These are phyloP conservation scores for Entomobrya proxima DNA, from an alignment of 2,888 invertebrate species.

Conservation along the genomic window DNA sequence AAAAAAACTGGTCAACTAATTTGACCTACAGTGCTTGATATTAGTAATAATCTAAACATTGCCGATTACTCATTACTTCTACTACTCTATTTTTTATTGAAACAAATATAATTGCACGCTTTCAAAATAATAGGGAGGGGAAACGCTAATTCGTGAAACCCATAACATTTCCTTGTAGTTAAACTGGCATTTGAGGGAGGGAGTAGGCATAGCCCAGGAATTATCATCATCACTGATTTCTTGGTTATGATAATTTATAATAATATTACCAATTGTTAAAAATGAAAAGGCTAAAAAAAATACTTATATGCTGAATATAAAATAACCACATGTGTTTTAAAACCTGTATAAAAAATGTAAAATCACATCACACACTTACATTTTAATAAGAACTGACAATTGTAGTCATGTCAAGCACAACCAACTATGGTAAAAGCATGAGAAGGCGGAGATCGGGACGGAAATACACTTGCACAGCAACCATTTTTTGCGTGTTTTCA, in stretches of 20 bases:
- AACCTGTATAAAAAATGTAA: not conserved
- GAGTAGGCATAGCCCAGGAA: not conserved
- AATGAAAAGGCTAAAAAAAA: not conserved
- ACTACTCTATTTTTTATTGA: no score
- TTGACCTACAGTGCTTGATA: not conserved
- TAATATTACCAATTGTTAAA: not conserved
- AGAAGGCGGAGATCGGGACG: not conserved
- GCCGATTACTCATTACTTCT: not conserved
- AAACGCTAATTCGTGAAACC: conserved; percentile 17
- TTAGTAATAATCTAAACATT: not conserved
- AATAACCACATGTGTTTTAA: not conserved
- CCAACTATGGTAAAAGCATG: no score
- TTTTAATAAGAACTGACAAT: not conserved
- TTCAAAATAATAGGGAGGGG: not conserved
- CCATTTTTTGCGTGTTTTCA: not conserved
- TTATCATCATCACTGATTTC: not conserved
- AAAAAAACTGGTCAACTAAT: not conserved
- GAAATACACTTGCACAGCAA: not conserved
- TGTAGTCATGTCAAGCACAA: no score
- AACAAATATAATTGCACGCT: not conserved
- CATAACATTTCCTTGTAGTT: not conserved
- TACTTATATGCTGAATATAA: not conserved
- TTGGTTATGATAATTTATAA: not conserved
- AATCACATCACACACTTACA: not conserved
- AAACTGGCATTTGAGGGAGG: not conserved